Conservation (phyloP, 2,113 vertebrate genomes). For the Chiloscyllium plagiosum region DNA sequence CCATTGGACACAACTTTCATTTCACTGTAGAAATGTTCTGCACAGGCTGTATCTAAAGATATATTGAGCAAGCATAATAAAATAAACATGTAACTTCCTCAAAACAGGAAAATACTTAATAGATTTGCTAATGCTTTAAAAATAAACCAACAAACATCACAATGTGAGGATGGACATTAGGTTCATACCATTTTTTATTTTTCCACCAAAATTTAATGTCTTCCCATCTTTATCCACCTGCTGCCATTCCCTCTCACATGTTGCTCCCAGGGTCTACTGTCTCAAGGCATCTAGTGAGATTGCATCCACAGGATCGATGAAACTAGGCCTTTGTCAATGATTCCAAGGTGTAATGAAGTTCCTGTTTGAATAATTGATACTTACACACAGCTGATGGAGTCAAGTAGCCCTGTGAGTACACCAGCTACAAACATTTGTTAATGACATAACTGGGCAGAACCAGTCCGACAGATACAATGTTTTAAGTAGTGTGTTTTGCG, state of each 20-base stretch:
- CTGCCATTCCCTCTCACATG: not conserved
- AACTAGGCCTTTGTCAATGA: not conserved
- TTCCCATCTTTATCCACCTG: not conserved
- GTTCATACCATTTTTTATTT: not conserved
- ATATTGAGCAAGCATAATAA: not conserved
- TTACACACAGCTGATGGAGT: not conserved
- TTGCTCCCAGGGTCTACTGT: not conserved
- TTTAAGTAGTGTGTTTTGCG: not conserved
- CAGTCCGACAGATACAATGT: not conserved
- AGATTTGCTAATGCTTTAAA: not conserved
- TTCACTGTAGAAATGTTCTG: not conserved
- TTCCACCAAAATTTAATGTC: not conserved
- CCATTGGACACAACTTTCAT: not conserved
- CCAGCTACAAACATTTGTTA: not conserved
- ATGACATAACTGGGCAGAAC: not conserved
- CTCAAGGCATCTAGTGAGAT: not conserved
- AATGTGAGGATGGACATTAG: not conserved
- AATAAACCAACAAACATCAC: not conserved
- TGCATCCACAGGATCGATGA: not conserved
- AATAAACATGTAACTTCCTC: not conserved
- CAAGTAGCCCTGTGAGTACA: not conserved
- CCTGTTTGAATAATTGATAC: not conserved
- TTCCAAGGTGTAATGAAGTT: not conserved
- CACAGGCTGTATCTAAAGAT: not conserved
- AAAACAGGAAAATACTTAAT: not conserved